phyloP scores from a whole-genome alignment of 2,888 invertebrate species.

The Drosophila macrospina region DNA sequence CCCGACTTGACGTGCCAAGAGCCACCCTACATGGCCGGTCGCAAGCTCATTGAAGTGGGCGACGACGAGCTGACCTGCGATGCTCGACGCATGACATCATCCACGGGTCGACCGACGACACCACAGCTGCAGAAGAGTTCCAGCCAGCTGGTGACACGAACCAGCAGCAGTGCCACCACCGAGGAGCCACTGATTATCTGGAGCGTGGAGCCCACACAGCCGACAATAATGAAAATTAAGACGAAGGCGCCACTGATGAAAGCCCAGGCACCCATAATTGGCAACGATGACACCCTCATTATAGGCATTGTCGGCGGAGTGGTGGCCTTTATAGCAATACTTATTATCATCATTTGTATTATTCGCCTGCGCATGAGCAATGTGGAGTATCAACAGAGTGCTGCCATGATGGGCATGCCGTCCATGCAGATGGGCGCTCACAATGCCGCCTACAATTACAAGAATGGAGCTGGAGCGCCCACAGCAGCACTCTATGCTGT shows the following conservation, averaged over 20 bases:
- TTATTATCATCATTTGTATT: constrained; percentile 95
- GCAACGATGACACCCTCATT: constrained; percentile 96
- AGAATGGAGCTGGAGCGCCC: constrained; percentile 84
- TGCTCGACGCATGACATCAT: constrained; percentile 86
- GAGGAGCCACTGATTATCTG: constrained; percentile 95
- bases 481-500: constrained; percentile 87
- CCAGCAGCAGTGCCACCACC: constrained; percentile 87
- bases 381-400: constrained; percentile 88
- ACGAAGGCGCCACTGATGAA: constrained; percentile 87
- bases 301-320: constrained; percentile 98
- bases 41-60: constrained; percentile 90
- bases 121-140: constrained; percentile 78
- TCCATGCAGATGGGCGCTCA: constrained; percentile 87
- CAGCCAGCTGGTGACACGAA: constrained; percentile 85
- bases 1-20: constrained; percentile 88
- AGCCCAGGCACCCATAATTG: constrained; percentile 88
- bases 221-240: constrained; percentile 87
- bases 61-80: constrained; percentile 94
- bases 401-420: constrained; percentile 87
- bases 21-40: constrained; percentile 90
- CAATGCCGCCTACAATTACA: constrained; percentile 87
- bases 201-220: constrained; percentile 91
- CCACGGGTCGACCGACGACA: constrained; percentile 72
- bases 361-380: constrained; percentile 91
- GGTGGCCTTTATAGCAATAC: constrained; percentile 94